Percentiles rank a stretch among this genome's conserved stretches.
phyloP scores from a whole-genome alignment of 2,113 vertebrate genomes.

The Coregonus clupeaformis region DNA sequence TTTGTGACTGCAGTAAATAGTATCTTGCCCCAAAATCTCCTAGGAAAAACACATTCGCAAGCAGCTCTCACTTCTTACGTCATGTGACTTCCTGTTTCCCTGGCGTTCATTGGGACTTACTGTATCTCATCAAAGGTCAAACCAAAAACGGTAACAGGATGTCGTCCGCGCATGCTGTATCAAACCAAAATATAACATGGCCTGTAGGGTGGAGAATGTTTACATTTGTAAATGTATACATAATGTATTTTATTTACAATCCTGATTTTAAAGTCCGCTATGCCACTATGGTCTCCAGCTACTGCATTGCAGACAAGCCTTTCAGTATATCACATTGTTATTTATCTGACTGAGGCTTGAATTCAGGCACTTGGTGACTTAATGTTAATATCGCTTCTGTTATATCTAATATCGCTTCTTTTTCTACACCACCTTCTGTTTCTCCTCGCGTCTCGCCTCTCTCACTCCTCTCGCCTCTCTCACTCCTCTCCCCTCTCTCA shows the following conservation, averaged over 20 bases:
- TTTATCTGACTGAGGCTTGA: neutral
- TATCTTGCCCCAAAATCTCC: too few relatives aligned
- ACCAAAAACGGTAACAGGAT: neutral
- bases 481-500: too few relatives aligned
- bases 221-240: conserved; percentile 19
- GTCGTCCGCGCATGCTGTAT: neutral
- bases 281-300: neutral
- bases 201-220: conserved; percentile 17
- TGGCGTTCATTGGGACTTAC: too few relatives aligned
- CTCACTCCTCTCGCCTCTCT: too few relatives aligned
- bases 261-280: neutral
- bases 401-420: neutral
- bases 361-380: neutral
- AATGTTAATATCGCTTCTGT: too few relatives aligned
- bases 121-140: neutral
- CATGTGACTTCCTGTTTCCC: too few relatives aligned
- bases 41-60: too few relatives aligned
- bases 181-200: neutral
- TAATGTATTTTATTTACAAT: neutral
- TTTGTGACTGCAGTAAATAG: too few relatives aligned
- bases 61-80: too few relatives aligned
- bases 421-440: neutral
- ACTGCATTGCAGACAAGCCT: neutral
- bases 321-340: neutral
- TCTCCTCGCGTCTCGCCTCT: neutral